Base-by-base conservation (phyloP, 2,797 vertebrate genomes). In the Poeciliopsis infans region DNA sequence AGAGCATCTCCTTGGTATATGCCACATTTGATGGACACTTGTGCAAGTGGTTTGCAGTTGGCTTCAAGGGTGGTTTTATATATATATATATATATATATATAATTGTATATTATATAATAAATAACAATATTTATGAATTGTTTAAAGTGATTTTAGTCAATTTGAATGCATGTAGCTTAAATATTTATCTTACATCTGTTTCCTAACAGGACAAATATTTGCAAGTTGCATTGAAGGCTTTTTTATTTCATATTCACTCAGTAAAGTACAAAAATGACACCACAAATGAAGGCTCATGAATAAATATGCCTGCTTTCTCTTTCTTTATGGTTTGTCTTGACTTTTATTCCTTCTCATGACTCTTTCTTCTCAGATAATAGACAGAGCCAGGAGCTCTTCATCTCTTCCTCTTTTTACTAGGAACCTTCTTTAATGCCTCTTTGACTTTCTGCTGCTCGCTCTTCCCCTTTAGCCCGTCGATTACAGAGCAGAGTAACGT, bases 401-500 rank as follows among this genome's bases (percentile, higher is more conserved):
- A 39, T 78, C 59, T 82, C 51, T 77, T 45, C 57, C 76, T 59
- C 36, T 81, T 70, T 72, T 78, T 81, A 81, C 72, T 61, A 76
- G 20, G 47, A 84, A 84, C 61, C 76, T 72, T 68, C 89, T 90
- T 86, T 83, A 85, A 86, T 80, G 74, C 72, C 66, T 80, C 69
- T 86, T 76, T 83, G 77, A 82, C 75, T 85, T 73, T 72, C 43
- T 8, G 2, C 80, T 51, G 68, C 76, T 83, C 61, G 83, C 68
- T 82, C 78, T 74, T 80, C 13, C 66, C 61, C 72, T 74, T 83
- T 74, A 75, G 74, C 80, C 77, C 55, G 76, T 77, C 64, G 78
- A 87, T 92, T 85, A 87, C 70, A 87, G 80, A 72, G 68, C 31
- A 23, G 77, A 66, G 75, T 85, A 86, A 89, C 85, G 87, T 89